Evolutionary conservation across 2,113 vertebrate genomes (phyloP).

Genomic region (Petroica traversi): DNA sequence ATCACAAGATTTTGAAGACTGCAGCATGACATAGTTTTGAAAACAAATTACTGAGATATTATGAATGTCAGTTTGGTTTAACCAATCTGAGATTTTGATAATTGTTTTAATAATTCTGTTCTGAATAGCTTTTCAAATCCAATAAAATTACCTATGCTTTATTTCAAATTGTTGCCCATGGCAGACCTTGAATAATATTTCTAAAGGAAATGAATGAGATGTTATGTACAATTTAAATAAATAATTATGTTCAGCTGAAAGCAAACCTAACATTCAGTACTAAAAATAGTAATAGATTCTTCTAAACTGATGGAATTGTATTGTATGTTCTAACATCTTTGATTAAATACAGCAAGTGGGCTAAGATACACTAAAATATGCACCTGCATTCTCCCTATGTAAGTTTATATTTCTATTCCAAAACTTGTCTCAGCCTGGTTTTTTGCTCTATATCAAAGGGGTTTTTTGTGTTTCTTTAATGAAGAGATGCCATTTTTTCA

Average conservation of each 20-base stretch:
- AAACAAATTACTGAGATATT: neutral
- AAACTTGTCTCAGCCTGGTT: neutral
- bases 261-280: neutral
- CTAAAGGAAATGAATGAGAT: neutral
- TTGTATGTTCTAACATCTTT: neutral
- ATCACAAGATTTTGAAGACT: neutral
- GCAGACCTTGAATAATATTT: neutral
- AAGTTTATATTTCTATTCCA: neutral
- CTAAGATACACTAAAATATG: neutral
- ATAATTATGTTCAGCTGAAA: neutral
- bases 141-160: slow-evolving; percentile 19
- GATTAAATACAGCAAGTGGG: neutral
- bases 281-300: neutral
- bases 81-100: neutral
- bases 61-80: slow-evolving; percentile 15
- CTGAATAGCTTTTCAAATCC: slow-evolving; percentile 3
- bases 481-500: neutral
- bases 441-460: neutral
- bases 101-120: slow-evolving; percentile 28
- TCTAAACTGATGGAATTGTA: neutral
- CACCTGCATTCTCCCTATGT: neutral
- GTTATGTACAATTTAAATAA: neutral
- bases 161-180: neutral
- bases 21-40: neutral
- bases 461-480: neutral